phyloP scores from a whole-genome alignment of 2,113 vertebrate species.

The Orcinus orca region DNA sequence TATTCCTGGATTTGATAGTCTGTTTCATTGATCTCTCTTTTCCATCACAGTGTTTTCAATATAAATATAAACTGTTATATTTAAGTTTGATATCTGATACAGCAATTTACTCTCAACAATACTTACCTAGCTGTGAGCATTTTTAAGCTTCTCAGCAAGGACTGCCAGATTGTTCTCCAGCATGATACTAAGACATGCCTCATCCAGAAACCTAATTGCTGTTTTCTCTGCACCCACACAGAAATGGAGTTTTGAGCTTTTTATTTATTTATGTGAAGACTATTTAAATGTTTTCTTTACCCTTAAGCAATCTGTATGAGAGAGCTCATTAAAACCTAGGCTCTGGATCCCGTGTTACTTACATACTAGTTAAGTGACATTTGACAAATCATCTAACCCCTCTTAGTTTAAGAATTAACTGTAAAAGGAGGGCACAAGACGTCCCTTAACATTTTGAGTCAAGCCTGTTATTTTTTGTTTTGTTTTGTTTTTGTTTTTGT shows the following conservation, averaged over 20 bases:
- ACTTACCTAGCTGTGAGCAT: not conserved
- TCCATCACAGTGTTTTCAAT: not conserved
- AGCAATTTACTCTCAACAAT: not conserved
- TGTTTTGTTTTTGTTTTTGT: too few relatives aligned
- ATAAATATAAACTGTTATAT: not conserved
- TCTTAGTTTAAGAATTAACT: not conserved
- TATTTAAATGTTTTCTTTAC: not conserved
- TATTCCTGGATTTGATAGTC: not conserved
- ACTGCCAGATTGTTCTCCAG: not conserved
- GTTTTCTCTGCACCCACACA: not conserved
- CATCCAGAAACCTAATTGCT: not conserved
- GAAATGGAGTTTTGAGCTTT: constrained; percentile 4
- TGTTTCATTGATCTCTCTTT: not conserved
- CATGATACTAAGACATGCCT: not conserved
- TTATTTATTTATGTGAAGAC: not conserved
- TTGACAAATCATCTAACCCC: not conserved
- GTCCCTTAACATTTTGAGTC: not conserved
- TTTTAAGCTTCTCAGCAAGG: not conserved
- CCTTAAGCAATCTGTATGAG: not conserved
- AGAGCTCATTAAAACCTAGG: not conserved
- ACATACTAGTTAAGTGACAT: not conserved
- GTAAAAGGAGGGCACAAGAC: not conserved
- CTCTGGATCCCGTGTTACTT: not conserved
- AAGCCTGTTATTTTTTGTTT: not conserved
- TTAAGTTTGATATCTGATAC: not conserved